Base-by-base conservation (phyloP, 2,797 vertebrate genomes). In the Etheostoma nigrum region DNA sequence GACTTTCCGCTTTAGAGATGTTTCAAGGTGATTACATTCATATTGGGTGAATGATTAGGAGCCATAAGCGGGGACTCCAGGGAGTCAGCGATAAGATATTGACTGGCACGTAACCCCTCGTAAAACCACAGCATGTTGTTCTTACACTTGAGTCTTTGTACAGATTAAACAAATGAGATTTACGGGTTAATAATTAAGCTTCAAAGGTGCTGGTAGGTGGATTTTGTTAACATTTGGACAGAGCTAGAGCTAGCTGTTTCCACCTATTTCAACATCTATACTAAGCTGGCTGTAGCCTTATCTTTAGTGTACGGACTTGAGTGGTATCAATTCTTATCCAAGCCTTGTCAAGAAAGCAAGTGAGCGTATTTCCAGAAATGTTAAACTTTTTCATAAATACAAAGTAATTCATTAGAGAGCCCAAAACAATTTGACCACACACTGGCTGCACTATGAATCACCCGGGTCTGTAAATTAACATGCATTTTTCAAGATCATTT, bases 21-120 rank as follows among this genome's bases (percentile, higher is more conserved):
- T 59, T 53, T 61, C 5, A 59, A 58, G 51, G 19, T 21, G 36
- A 53, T 68, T n/a, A 52, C 48, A 66, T 66, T 12, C 11, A 13
- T 12, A 42, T 10, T 10, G 21, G 4, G 18, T 59, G 48, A 53
- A 27, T 30, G 23, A 51, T 52, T 4, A 25, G 1, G 3, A 72
- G 16, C 55, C 33, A 5, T 23, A n/a, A 23, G 13, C 5, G 36
- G 30, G 30, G 30, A 30, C 30, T 30, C 30, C 30, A 30, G 30
- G 30, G 30, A 30, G 30, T 30, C 5, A 30, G 30, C 30, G 30
- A 30, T 30, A 30, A 30, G 30, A 30, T 30, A 30, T 30, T 5
- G 30, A 30, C 30, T 30, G 30, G 30, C 30, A 30, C 1, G 30
- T 30, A 5, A 30, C 30, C 30, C 30, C 30, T 30, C 5, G 1